Base-by-base conservation (phyloP, 2,113 vertebrate genomes). In the Sarotherodon lohbergeri region DNA sequence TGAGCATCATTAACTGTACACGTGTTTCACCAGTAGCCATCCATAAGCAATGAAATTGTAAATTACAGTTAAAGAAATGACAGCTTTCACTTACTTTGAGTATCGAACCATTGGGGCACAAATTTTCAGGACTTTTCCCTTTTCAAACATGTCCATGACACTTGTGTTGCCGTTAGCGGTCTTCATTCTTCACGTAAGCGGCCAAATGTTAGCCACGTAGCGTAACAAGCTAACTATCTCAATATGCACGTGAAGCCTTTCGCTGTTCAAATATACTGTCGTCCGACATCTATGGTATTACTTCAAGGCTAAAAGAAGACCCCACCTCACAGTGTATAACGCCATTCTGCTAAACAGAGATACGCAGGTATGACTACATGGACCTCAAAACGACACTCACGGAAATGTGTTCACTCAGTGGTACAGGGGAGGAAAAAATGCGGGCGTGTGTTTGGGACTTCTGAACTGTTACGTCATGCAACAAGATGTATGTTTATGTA, bases 51-150 rank as follows among this genome's bases (percentile, higher is more conserved):
- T 0, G 2, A 9, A 43, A 27, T 11, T 1, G 36, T n/a, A 2
- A 43, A 27, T 4, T 17, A 43, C 3, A 7, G 27, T n/a, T 10
- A 24, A 2, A 50, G 2, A 41, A 34, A 34, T 5, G 10, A 41
- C 16, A 54, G 1, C 22, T 32, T 32, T 0, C 13, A 96, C 98
- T 97, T 96, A 99, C 98, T 99, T 99, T 79, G 98, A 99, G 93
- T 99, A 99, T 66, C 99, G 97, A 11, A 99, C 99, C 99, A 99
- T 99, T 0, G 98, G 98, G 1, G 98, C 98, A 85, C 97, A 99
- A 48, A 99, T 96, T 95, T 97, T 99, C 41, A 99, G 93, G 54
- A 97, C 89, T 22, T 96, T 96, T 7, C 96, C 98, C 34, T 96
- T 97, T 90, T 95, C 94, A 92, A 99, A 98, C 95, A 99, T 95